phyloP scores from a whole-genome alignment of 2,888 invertebrate genomes.

The Pyrgus malvae region DNA sequence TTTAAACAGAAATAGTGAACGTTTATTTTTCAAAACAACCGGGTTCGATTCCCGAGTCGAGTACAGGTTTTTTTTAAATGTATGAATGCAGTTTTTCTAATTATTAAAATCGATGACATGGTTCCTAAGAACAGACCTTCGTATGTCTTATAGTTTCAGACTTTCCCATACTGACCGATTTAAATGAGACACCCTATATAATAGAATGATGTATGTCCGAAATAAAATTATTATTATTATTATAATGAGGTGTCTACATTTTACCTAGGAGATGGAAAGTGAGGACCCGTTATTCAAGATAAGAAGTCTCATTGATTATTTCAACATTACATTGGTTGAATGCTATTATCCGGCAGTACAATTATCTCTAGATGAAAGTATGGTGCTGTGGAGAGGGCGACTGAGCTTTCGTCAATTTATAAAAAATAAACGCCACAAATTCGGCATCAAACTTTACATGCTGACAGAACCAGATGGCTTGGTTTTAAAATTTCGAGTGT shows the following conservation, averaged over 20 bases:
- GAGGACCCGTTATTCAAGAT: background rate
- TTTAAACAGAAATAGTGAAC: too few relatives aligned
- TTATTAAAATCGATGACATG: too few relatives aligned
- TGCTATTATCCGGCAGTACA: background rate
- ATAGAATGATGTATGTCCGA: too few relatives aligned
- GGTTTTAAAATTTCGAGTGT: slow-evolving; percentile 37
- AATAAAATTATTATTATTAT: too few relatives aligned
- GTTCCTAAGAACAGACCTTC: too few relatives aligned
- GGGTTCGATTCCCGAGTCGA: too few relatives aligned
- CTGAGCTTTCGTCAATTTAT: slow-evolving; percentile 16
- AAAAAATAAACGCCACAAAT: background rate
- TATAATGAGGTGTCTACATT: slow-evolving; percentile 1
- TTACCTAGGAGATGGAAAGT: background rate
- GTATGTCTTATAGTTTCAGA: too few relatives aligned
- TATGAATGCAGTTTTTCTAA: too few relatives aligned
- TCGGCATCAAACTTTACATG: slow-evolving; percentile 35
- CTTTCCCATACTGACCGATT: too few relatives aligned
- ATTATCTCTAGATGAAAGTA: slow-evolving; percentile 4
- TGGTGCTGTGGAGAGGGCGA: slow-evolving; percentile 16
- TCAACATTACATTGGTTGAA: background rate
- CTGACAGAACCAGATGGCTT: slow-evolving; percentile 46
- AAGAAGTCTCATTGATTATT: background rate
- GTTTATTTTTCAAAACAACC: too few relatives aligned
- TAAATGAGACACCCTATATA: too few relatives aligned
- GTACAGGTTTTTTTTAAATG: too few relatives aligned